A percentile compares a stretch with the other conserved stretches of the same genome.
Evolutionary conservation across 2,888 invertebrate species (phyloP).

Genomic region (Oxytorus armatus): DNA sequence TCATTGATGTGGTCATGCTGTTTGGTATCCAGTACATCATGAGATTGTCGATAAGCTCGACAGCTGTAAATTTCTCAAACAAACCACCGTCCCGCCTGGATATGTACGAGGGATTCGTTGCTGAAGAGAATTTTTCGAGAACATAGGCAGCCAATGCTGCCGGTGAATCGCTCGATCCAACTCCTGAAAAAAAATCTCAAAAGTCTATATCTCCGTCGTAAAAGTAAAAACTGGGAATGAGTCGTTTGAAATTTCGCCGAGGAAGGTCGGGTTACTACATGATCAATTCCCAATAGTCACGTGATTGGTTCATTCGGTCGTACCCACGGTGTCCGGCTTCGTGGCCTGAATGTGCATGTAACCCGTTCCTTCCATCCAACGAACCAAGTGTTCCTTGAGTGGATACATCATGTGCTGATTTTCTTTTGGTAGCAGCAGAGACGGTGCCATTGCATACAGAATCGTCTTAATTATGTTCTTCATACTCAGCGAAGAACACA

Average conservation of each 20-base stretch:
- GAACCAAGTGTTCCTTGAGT: slow-evolving; percentile 67
- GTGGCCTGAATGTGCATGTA: slow-evolving; percentile 88
- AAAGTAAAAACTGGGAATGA: no score
- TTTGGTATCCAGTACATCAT: slow-evolving; percentile 87
- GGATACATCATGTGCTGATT: slow-evolving; percentile 76
- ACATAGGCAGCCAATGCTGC: slow-evolving; percentile 95
- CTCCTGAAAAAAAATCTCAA: slow-evolving; percentile 86
- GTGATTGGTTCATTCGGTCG: slow-evolving; percentile 69
- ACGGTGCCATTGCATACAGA: slow-evolving; percentile 76
- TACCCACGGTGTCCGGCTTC: slow-evolving; percentile 91
- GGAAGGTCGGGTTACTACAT: no score
- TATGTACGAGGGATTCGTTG: slow-evolving; percentile 86
- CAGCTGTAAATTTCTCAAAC: slow-evolving; percentile 85
- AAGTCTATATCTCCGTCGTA: no score
- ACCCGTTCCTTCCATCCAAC: slow-evolving; percentile 76
- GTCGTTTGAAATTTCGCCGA: no score
- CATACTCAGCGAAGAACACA: slow-evolving; percentile 79
- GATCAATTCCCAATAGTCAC: not conserved
- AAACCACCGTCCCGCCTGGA: slow-evolving; percentile 88
- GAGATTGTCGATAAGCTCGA: slow-evolving; percentile 85
- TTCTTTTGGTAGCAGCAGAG: slow-evolving; percentile 74
- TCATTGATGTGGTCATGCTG: slow-evolving; percentile 85
- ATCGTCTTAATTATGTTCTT: slow-evolving; percentile 68
- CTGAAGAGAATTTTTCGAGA: slow-evolving; percentile 93
- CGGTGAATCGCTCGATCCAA: slow-evolving; percentile 91